Evolutionary conservation across 1,140 invertebrate genomes (phyloP), one percentile per base, ranked within the genome.

Genomic region (Adelges cooleyi): DNA sequence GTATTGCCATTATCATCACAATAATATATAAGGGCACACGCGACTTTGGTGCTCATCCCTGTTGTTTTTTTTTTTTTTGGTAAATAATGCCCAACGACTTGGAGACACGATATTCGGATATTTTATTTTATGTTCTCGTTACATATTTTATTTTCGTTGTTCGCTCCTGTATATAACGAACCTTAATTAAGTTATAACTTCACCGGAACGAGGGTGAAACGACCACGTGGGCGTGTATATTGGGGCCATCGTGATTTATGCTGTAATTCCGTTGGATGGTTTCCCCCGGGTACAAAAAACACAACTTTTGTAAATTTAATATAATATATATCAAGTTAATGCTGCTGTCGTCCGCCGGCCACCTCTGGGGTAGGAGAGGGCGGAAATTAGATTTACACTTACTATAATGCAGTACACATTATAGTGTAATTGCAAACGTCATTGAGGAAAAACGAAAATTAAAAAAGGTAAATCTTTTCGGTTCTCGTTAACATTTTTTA

Each of bases 131-230:
- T 11, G 27, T 27, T 40, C 18, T 22, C 36, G 2, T 6, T 2
- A 15, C n/a, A 3, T 23, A 33, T 33, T 52, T 53, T 36, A 20
- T 36, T 53, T 53, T 53, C 22, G 33, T 38, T 38, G 51, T 18
- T 52, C 23, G 11, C 22, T 42, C 10, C 25, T 42, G 17, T 38
- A 17, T 13, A 33, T 38, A 42, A 33, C 38, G 1, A 59, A 33
- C 42, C 56, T 29, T 62, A 62, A 62, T 62, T 62, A 62, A 62
- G 56, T 62, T 62, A 62, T 62, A 62, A 62, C 25, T 36, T 27
- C 13, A 17, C 38, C 20, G 52, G 22, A 13, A 25, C 23, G 53
- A 33, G 56, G 42, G 56, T 48, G 42, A 25, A 33, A 17, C 23
- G 42, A 20, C 20, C 17, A 27, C 38, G n/a, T 62, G 56, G 56